Conservation (phyloP, 2,113 vertebrate genomes). For the Myotis davidii region DNA sequence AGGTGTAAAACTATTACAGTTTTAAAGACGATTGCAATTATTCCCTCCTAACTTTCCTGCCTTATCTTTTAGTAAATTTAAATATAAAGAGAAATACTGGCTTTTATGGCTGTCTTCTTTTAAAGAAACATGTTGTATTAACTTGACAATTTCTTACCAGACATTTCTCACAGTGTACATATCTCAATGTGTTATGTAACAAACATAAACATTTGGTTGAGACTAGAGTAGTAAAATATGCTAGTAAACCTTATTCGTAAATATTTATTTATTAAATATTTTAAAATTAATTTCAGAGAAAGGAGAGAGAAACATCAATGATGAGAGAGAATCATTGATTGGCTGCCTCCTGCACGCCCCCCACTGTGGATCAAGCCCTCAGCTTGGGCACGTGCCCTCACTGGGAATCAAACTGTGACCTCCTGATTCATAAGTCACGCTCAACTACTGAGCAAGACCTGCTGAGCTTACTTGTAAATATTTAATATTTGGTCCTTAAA, state of each 20-base stretch:
- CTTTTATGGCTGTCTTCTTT: constrained; percentile 41
- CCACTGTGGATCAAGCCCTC: too few relatives aligned
- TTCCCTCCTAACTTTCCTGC: neutral
- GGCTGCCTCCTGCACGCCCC: too few relatives aligned
- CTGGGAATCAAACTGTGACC: too few relatives aligned
- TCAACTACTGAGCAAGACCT: too few relatives aligned
- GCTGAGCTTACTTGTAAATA: too few relatives aligned
- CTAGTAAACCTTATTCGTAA: neutral
- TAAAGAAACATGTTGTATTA: constrained; percentile 30
- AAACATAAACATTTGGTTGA: constrained; percentile 15
- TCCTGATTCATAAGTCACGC: too few relatives aligned
- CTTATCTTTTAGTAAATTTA: constrained; percentile 46
- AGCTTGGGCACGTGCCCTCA: too few relatives aligned
- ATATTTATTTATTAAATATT: neutral
- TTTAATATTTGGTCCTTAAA: constrained; percentile 18
- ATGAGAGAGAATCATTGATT: too few relatives aligned
- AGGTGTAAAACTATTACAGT: constrained; percentile 25
- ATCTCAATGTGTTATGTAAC: neutral
- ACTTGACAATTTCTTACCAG: constrained; percentile 4
- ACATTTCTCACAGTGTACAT: neutral
- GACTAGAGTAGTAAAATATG: constrained; percentile 41
- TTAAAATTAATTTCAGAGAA: neutral
- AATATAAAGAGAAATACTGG: neutral
- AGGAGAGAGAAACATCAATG: too few relatives aligned
- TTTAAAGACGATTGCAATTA: neutral